Evolutionary conservation across 1,140 invertebrate genomes (phyloP).

Genomic region (Lepidurus arcticus): DNA sequence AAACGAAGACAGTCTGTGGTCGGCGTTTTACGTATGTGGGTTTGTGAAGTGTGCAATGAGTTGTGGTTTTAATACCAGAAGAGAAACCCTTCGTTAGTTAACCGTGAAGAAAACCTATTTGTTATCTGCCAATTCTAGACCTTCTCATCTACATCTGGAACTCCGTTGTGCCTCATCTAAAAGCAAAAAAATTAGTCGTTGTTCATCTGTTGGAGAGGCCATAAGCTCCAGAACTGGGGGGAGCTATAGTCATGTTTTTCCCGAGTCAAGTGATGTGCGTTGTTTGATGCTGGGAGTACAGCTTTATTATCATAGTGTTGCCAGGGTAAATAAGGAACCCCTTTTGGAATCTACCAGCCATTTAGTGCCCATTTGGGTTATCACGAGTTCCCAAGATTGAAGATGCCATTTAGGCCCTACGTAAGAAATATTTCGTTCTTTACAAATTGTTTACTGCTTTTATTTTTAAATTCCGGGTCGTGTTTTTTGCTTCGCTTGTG

Average conservation of each 20-base stretch:
- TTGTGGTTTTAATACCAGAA: constrained; percentile 9
- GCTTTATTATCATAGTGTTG: not conserved
- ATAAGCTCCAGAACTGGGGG: not conserved
- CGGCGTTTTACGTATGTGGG: not conserved
- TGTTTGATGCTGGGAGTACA: not conserved
- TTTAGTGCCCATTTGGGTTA: not conserved
- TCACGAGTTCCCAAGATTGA: not conserved
- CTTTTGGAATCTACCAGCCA: too few relatives aligned
- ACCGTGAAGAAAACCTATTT: not conserved
- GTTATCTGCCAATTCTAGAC: not conserved
- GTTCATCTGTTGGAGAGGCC: not conserved
- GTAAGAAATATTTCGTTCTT: not conserved
- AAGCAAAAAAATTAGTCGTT: not conserved
- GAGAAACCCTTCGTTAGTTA: constrained; percentile 22
- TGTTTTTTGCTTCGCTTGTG: not conserved
- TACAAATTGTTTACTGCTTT: not conserved
- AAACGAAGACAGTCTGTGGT: constrained; percentile 2
- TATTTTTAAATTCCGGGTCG: not conserved
- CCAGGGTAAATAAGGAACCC: too few relatives aligned
- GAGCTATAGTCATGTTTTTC: not conserved
- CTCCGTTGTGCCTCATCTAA: not conserved
- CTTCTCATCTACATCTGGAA: not conserved
- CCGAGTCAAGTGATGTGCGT: not conserved
- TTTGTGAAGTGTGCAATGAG: not conserved
- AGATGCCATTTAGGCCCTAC: not conserved